phyloP scores from a whole-genome alignment of 2,888 invertebrate genomes.

The Apamea crenata region DNA sequence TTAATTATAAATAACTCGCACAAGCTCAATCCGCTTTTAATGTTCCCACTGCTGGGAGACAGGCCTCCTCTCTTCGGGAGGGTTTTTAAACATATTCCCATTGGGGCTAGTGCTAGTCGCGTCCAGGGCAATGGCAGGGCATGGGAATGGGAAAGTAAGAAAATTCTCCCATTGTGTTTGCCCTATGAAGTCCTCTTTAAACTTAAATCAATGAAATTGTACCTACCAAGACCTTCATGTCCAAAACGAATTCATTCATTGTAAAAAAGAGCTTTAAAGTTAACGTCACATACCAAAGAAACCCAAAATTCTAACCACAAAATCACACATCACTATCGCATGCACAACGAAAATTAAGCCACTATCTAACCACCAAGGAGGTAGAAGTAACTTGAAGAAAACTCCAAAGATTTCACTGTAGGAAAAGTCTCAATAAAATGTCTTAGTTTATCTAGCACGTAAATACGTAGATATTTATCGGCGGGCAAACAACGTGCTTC shows the following conservation, averaged over 20 bases:
- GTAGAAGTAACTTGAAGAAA: conserved; percentile 38
- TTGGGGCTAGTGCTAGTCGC: neutral
- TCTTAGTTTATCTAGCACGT: conserved; percentile 55
- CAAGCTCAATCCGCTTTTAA: too few species aligned
- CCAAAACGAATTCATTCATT: neutral
- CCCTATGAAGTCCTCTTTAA: neutral
- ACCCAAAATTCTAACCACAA: conserved; percentile 6
- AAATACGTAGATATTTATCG: conserved; percentile 59
- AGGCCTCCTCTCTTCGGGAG: too few species aligned
- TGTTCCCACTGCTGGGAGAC: too few species aligned
- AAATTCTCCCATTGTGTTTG: neutral
- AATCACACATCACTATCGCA: conserved; percentile 45
- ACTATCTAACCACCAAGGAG: conserved; percentile 29
- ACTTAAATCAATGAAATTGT: neutral
- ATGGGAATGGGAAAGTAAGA: neutral
- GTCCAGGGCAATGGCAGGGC: neutral
- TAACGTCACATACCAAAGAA: neutral
- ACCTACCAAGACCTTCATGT: neutral
- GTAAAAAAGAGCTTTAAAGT: neutral
- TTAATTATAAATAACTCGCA: neutral
- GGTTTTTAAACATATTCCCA: neutral
- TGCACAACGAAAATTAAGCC: conserved; percentile 52
- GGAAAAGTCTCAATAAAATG: conserved; percentile 57
- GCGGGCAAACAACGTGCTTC: conserved; percentile 35
- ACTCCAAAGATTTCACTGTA: conserved; percentile 47